These are phyloP conservation scores for Melanostigma gelatinosum DNA, from an alignment of 2,113 vertebrate genomes.

Conservation along the genomic window DNA sequence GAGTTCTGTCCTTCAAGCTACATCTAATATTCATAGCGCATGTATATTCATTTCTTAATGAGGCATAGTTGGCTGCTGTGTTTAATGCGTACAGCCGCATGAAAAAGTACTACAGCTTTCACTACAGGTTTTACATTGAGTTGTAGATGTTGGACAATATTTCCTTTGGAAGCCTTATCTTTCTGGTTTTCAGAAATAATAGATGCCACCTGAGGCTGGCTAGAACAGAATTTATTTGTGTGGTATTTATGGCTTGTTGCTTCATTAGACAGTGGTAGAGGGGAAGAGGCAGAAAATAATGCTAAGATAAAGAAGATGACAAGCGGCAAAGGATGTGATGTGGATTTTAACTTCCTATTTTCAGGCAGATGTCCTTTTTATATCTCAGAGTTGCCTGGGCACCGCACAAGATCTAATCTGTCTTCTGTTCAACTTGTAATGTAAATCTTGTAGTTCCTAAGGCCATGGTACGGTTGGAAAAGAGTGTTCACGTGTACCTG, in stretches of 20 bases:
- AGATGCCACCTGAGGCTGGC: background rate
- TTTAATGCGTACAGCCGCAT: background rate
- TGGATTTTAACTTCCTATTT: too few relatives aligned
- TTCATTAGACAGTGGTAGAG: background rate
- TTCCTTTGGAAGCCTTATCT: background rate
- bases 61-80: background rate
- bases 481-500: constrained; percentile 19
- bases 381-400: too few relatives aligned
- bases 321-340: background rate
- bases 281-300: constrained; percentile 5
- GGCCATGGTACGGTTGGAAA: background rate
- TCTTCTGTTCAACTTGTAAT: background rate
- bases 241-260: background rate
- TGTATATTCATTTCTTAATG: constrained; percentile 6
- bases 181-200: background rate
- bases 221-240: background rate
- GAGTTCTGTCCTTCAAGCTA: background rate
- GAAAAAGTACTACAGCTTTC: background rate
- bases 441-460: background rate
- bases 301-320: background rate
- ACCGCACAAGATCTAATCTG: background rate
- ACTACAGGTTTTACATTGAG: background rate
- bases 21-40: background rate
- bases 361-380: too few relatives aligned
- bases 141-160: background rate